Percentiles rank a stretch among this genome's conserved stretches.
These are phyloP conservation scores for Tragelaphus imberbis DNA, from an alignment of 2,113 vertebrate genomes.

Conservation along the genomic window DNA sequence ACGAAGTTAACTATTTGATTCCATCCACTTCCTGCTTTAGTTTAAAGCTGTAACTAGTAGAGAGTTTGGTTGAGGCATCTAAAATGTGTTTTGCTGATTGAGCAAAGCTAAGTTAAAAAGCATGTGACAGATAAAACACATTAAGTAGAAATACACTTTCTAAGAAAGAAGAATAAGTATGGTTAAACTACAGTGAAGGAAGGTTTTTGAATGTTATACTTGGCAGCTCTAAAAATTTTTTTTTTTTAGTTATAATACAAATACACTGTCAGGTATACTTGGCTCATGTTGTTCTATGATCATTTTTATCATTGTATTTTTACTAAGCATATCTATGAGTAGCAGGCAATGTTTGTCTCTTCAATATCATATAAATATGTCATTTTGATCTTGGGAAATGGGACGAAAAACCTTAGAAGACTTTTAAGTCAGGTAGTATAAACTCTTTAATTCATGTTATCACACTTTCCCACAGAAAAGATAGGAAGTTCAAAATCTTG, in stretches of 20 bases:
- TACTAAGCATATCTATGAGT: background rate
- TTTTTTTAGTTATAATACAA: background rate
- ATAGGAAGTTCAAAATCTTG: slow-evolving; percentile 20
- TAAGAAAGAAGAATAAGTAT: background rate
- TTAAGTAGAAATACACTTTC: background rate
- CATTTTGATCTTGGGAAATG: background rate
- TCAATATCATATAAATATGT: slow-evolving; percentile 10
- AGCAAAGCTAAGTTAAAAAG: background rate
- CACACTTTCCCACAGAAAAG: slow-evolving; percentile 10
- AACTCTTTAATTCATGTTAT: slow-evolving; percentile 51
- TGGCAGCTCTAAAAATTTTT: background rate
- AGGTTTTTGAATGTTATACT: background rate
- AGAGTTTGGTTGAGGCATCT: background rate
- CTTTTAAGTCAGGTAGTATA: slow-evolving; percentile 16
- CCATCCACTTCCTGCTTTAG: background rate
- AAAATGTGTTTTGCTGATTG: background rate
- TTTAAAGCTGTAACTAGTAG: background rate
- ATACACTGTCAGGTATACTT: background rate
- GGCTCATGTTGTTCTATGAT: background rate
- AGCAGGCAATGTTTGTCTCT: background rate
- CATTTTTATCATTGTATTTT: background rate
- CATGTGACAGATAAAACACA: background rate
- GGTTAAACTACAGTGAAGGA: background rate
- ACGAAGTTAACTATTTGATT: background rate
- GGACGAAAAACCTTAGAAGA: background rate